phyloP scores from a whole-genome alignment of 2,113 vertebrate genomes.

The Petrocephalus microphthalmus region DNA sequence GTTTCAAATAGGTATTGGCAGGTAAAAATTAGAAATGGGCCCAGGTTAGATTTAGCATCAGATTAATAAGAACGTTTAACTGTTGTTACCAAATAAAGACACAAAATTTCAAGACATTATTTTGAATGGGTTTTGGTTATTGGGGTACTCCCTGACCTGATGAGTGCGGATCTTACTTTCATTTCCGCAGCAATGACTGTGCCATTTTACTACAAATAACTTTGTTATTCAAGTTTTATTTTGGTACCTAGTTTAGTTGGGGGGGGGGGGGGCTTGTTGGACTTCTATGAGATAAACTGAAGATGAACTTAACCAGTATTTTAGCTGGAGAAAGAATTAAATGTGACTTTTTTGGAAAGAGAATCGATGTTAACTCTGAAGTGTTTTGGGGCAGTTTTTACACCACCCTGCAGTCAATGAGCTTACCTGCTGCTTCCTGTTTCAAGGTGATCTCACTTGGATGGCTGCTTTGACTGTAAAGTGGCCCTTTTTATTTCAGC shows the following conservation, averaged over 20 bases:
- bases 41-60: background rate
- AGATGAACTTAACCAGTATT: background rate
- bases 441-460: background rate
- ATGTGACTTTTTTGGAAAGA: background rate
- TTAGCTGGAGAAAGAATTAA: background rate
- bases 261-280: background rate
- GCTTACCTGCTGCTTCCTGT: background rate
- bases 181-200: background rate
- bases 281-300: background rate
- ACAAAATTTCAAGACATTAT: no score
- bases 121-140: background rate
- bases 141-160: background rate
- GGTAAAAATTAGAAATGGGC: background rate
- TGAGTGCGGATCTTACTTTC: background rate
- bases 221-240: background rate
- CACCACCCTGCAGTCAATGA: background rate
- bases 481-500: constrained; percentile 54
- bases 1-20: background rate
- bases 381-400: background rate
- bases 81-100: background rate
- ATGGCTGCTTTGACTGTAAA: background rate
- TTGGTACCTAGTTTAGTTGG: background rate
- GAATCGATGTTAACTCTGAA: no score
- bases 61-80: background rate
- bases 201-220: background rate